Base-by-base conservation (phyloP, 2,797 vertebrate genomes). In the Enteromius treurensis region DNA sequence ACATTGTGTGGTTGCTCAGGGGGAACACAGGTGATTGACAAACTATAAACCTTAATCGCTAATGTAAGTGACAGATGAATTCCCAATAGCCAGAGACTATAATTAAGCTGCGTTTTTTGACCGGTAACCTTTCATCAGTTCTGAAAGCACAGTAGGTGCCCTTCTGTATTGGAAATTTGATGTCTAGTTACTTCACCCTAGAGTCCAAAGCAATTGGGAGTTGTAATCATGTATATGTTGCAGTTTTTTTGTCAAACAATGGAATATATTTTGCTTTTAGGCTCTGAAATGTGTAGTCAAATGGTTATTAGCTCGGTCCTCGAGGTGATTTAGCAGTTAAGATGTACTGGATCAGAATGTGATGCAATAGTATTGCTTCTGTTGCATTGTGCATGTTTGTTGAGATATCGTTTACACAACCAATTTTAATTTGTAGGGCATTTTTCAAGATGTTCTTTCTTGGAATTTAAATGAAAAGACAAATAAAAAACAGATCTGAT, bases 11-110 rank as follows among this genome's bases (percentile, higher is more conserved):
- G 64, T 65, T 81, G 67, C 78, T 82, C 53, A 40, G 68, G 60
- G 82, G 58, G 77, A 82, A 75, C 76, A 23, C 29, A 47, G 47
- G 23, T 82, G 84, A 88, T 84, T 85, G 83, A 87, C 85, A 76
- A 85, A 83, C 73, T 79, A 78, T 78, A 77, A 81, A 80, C 81
- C 11, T 53, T 55, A 75, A 51, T 26, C 69, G 21, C 71, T 77
- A 69, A 73, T 77, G 37, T 58, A 84, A 82, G 80, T 80, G 79
- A 84, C 74, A 64, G 75, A 85, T 64, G 78, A 77, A 80, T 73
- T 77, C 80, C 70, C 62, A 84, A 51, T 34, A 55, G 80, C 37
- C 21, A 19, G 21, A 47, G 71, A 42, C 23, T 74, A 32, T 85
- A 82, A 80, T 87, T 82, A 85, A 86, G 82, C 51, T 23, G 47